Evolutionary conservation across 2,888 invertebrate species (phyloP).

Genomic region (Eucera pruinosa): DNA sequence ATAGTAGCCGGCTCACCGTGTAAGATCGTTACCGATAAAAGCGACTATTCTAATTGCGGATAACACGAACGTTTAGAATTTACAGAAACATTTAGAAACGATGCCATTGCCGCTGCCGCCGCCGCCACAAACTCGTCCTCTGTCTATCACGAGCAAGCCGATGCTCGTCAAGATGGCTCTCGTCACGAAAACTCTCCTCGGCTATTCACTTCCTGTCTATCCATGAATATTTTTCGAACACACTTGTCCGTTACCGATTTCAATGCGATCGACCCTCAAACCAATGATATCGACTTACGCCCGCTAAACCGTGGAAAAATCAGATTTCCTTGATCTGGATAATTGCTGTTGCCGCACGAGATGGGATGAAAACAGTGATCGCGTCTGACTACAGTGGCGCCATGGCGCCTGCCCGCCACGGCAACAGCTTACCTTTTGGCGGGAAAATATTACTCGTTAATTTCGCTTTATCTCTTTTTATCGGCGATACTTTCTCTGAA

Average conservation of each 20-base stretch:
- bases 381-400: conserved; percentile 78
- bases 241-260: conserved; percentile 64
- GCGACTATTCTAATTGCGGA: conserved; percentile 43
- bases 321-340: conserved; percentile 58
- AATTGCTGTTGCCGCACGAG: conserved; percentile 67
- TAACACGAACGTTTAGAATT: conserved; percentile 40
- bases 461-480: conserved; percentile 8
- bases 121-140: conserved; percentile 61
- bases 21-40: conserved; percentile 35
- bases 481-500: neutral
- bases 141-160: conserved; percentile 74
- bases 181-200: conserved; percentile 65
- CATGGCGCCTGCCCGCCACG: conserved; percentile 68
- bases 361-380: conserved; percentile 77
- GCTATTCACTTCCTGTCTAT: conserved; percentile 71
- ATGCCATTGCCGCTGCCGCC: conserved; percentile 68
- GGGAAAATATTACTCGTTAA: conserved; percentile 58
- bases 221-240: conserved; percentile 73
- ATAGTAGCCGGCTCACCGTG: conserved; percentile 44
- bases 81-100: conserved; percentile 59
- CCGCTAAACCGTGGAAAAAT: conserved; percentile 56
- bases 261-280: conserved; percentile 40
- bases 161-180: conserved; percentile 79
- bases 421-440: conserved; percentile 66
- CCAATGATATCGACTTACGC: conserved; percentile 63